Evolutionary conservation across 2,888 invertebrate species (phyloP).

Genomic region (Geotrupes spiniger): DNA sequence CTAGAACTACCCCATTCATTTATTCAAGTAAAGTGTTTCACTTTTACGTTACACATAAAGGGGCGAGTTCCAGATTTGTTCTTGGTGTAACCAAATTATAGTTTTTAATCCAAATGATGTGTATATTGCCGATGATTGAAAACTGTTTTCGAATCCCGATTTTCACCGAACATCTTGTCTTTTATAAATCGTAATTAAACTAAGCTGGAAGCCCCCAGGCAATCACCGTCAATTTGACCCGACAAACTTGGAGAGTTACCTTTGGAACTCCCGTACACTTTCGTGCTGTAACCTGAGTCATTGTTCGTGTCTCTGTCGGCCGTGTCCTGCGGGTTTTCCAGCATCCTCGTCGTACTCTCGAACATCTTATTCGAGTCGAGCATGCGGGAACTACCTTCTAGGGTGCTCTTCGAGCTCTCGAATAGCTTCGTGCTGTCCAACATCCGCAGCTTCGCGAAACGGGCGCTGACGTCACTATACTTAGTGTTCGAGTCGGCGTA

Average conservation of each 20-base stretch:
- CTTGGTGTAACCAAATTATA: too few species aligned
- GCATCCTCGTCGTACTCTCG: slow-evolving; percentile 40
- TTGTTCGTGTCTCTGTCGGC: slow-evolving; percentile 69
- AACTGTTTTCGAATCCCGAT: too few species aligned
- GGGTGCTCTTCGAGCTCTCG: slow-evolving; percentile 32
- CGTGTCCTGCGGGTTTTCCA: slow-evolving; percentile 42
- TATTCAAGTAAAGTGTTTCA: too few species aligned
- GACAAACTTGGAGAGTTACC: slow-evolving; percentile 76
- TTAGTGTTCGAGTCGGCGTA: slow-evolving; percentile 32
- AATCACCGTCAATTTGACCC: slow-evolving; percentile 42
- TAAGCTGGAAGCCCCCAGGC: slow-evolving; percentile 62
- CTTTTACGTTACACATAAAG: too few species aligned
- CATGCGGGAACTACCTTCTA: slow-evolving; percentile 37
- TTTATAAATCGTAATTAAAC: slow-evolving; percentile 43
- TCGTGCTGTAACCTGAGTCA: slow-evolving; percentile 83
- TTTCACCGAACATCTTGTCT: neutral
- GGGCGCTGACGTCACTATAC: slow-evolving; percentile 37
- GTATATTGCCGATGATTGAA: too few species aligned
- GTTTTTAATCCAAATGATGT: too few species aligned
- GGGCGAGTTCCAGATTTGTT: too few species aligned
- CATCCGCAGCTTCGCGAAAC: slow-evolving; percentile 45
- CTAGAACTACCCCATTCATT: too few species aligned
- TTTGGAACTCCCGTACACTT: slow-evolving; percentile 75
- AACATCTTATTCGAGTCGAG: slow-evolving; percentile 42
- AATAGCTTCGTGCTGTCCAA: slow-evolving; percentile 38